Evolutionary conservation across 2,797 vertebrate species (phyloP).

Genomic region (Acanthopagrus latus): DNA sequence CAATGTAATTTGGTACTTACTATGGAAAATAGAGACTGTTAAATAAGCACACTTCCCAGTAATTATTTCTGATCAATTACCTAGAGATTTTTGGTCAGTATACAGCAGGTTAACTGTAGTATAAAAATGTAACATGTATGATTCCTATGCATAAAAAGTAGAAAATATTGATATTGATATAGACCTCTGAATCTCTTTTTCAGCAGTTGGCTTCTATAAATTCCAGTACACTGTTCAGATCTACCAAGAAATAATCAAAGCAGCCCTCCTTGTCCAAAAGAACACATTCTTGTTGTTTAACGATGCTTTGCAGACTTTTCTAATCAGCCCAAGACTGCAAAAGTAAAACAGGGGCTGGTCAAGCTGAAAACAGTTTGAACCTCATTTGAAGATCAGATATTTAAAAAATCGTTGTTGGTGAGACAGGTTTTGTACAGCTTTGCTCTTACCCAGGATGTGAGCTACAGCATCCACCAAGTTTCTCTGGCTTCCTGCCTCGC

Average conservation of each 20-base stretch:
- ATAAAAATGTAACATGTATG: too few relatives aligned
- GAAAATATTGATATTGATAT: too few relatives aligned
- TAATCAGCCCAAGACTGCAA: background rate
- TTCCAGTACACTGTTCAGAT: background rate
- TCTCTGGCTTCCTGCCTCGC: slow-evolving; percentile 78
- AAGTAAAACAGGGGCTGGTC: background rate
- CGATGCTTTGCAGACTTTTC: background rate
- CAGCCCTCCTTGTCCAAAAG: background rate
- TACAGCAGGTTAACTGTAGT: too few relatives aligned
- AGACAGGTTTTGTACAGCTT: background rate
- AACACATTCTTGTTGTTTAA: background rate
- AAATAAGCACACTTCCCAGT: too few relatives aligned
- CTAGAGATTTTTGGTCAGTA: too few relatives aligned
- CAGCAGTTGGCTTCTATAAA: background rate
- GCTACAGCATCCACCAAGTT: slow-evolving; percentile 92
- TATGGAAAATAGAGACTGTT: too few relatives aligned
- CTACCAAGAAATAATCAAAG: too few relatives aligned
- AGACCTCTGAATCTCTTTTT: background rate
- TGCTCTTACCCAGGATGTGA: slow-evolving; percentile 92
- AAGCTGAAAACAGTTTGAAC: background rate
- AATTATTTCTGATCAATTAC: too few relatives aligned
- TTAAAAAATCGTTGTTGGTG: background rate
- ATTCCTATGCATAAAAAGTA: too few relatives aligned
- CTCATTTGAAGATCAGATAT: background rate
- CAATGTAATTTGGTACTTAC: too few relatives aligned